These are phyloP conservation scores for Argyresthia albistria DNA, from an alignment of 2,888 invertebrate species.

Conservation along the genomic window DNA sequence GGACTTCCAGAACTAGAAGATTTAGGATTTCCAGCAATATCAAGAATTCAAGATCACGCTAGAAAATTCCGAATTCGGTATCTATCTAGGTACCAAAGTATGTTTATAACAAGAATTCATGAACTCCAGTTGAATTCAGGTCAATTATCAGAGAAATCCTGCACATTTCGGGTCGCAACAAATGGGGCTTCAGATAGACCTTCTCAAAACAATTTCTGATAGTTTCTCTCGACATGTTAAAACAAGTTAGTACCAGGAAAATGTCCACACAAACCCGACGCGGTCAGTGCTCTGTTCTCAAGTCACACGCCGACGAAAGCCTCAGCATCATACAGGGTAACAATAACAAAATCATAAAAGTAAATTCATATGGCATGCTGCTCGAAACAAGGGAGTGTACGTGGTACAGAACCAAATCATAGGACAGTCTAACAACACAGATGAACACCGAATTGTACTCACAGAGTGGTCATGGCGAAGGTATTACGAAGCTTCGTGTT, in stretches of 20 bases:
- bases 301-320: conserved; percentile 72
- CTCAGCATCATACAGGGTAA: conserved; percentile 61
- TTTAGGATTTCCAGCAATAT: too few relatives aligned
- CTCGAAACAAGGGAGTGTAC: conserved; percentile 70
- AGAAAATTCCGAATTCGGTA: too few relatives aligned
- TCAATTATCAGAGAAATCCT: too few relatives aligned
- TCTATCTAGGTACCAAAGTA: too few relatives aligned
- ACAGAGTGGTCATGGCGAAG: conserved; percentile 57
- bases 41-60: too few relatives aligned
- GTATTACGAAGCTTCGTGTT: conserved; percentile 38
- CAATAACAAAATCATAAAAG: conserved; percentile 57
- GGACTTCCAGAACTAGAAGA: too few relatives aligned
- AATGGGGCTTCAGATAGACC: too few relatives aligned
- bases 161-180: too few relatives aligned
- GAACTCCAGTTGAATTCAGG: too few relatives aligned
- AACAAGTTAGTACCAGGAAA: conserved; percentile 64
- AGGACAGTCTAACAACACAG: conserved; percentile 56
- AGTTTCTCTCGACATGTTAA: conserved; percentile 10
- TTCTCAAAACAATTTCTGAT: too few relatives aligned
- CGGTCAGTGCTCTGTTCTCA: conserved; percentile 61
- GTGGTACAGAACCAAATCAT: conserved; percentile 56
- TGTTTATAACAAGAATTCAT: too few relatives aligned
- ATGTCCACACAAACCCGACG: conserved; percentile 58
- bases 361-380: conserved; percentile 57
- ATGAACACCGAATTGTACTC: conserved; percentile 54